phyloP scores from a whole-genome alignment of 2,888 invertebrate genomes.

The Iselma pallidipennis region DNA sequence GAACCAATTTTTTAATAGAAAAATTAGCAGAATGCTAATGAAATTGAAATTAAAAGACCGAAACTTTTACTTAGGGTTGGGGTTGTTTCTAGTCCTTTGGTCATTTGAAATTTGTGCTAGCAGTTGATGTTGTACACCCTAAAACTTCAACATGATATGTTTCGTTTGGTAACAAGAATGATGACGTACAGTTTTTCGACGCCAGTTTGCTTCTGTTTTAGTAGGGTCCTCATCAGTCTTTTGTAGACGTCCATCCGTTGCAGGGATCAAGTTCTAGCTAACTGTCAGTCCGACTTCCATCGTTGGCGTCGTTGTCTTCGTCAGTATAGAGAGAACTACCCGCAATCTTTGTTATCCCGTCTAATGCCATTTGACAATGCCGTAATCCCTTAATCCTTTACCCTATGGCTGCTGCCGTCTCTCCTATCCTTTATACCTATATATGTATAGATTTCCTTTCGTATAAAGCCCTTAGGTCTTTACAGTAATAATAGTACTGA shows the following conservation, averaged over 20 bases:
- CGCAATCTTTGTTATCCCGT: conserved; percentile 46
- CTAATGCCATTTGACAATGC: conserved; percentile 48
- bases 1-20: too few relatives aligned
- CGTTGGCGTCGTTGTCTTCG: background rate
- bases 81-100: background rate
- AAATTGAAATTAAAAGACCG: too few relatives aligned
- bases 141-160: background rate
- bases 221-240: background rate
- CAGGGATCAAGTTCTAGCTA: conserved; percentile 22
- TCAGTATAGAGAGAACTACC: conserved; percentile 17
- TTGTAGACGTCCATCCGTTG: conserved; percentile 9
- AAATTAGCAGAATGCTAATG: too few relatives aligned
- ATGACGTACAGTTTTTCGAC: background rate
- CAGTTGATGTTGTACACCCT: background rate
- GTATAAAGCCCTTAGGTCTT: conserved; percentile 24
- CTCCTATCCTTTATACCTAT: conserved; percentile 30
- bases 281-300: conserved; percentile 28
- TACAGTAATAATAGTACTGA: background rate
- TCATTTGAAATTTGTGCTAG: background rate
- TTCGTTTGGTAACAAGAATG: background rate
- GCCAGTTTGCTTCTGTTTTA: background rate
- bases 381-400: conserved; percentile 47
- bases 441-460: conserved; percentile 35
- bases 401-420: conserved; percentile 38
- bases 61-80: too few relatives aligned